A percentile compares a stretch with the other conserved stretches of the same genome.
These are phyloP conservation scores for Drosophila murphyi DNA, from an alignment of 1,140 invertebrate species.

Conservation along the genomic window DNA sequence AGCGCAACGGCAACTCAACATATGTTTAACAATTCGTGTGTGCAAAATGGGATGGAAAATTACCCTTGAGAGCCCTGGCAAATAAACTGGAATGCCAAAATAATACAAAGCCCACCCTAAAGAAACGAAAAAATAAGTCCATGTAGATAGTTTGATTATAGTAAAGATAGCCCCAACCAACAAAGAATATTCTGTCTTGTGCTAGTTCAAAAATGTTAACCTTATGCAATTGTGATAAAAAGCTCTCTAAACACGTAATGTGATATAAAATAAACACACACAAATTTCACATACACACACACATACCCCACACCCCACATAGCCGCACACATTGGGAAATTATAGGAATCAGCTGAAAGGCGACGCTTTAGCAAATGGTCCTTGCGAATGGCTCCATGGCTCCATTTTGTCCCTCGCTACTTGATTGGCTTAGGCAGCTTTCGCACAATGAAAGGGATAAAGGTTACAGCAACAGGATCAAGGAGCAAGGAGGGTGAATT, in stretches of 20 bases:
- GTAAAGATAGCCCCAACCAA: too few relatives aligned
- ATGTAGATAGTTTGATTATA: too few relatives aligned
- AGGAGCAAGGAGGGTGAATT: constrained; percentile 37
- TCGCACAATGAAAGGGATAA: constrained; percentile 60
- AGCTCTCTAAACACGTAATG: neutral
- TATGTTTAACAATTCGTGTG: constrained; percentile 70
- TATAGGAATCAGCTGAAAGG: constrained; percentile 17
- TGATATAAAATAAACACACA: neutral
- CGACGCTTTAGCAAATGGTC: constrained; percentile 62
- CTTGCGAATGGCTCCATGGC: constrained; percentile 10
- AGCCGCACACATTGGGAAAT: too few relatives aligned
- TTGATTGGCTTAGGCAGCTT: constrained; percentile 76
- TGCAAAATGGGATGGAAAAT: constrained; percentile 57
- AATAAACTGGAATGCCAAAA: neutral
- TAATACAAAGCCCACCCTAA: too few relatives aligned
- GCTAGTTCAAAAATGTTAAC: neutral
- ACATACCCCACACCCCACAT: neutral
- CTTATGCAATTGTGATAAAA: constrained; percentile 13
- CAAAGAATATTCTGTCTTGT: neutral
- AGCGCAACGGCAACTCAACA: constrained; percentile 46
- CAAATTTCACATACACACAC: constrained; percentile 2
- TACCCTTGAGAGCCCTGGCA: constrained; percentile 26
- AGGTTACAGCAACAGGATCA: constrained; percentile 66
- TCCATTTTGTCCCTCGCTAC: constrained; percentile 44
- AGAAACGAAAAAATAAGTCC: too few relatives aligned